Base-by-base conservation (phyloP, 2,797 vertebrate genomes). In the Sparus aurata region DNA sequence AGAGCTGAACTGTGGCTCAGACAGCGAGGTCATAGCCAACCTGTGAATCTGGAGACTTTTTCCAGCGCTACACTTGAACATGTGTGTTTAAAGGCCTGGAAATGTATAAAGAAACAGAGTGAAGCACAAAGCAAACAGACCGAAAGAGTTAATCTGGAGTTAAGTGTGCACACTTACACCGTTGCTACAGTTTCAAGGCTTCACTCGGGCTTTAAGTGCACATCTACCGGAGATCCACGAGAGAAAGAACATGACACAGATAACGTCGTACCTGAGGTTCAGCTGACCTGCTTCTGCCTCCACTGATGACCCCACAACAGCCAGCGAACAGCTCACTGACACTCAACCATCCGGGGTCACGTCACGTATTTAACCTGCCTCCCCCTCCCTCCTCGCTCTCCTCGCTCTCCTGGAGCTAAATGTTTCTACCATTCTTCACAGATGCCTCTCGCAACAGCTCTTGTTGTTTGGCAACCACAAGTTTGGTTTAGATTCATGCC, bases 391-490 rank as follows among this genome's bases (percentile, higher is more conserved):
- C 0, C 64, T 70, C 25, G 17, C 55, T 23, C 76, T 53, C 43
- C 30, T 34, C 0, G 61, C 77, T 82, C 69, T 85, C 76, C 76
- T 46, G 25, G 13, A 75, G 84, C 54, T 25, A 66, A 71, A 70
- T 23, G 74, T 57, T 80, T 74, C 72, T 53, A 53, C 73, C 69
- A 34, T 27, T 70, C 63, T 50, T 65, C 41, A 9, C 77, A 30
- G 22, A 60, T 57, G 55, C 69, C 70, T 76, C 72, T 72, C 6
- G 12, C 79, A 67, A 17, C 75, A 63, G 60, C 78, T 69, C 76
- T 41, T 59, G 77, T 87, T 89, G 91, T 90, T 92, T 90, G 69
- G 81, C 77, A 78, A 77, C 85, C 77, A 9, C 58, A 4, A 46
- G 75, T 87, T 87, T 77, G 85, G 77, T 83, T 86, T 76, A 82